phyloP scores from a whole-genome alignment of 2,888 invertebrate genomes.

The Phymatocera aterrima region DNA sequence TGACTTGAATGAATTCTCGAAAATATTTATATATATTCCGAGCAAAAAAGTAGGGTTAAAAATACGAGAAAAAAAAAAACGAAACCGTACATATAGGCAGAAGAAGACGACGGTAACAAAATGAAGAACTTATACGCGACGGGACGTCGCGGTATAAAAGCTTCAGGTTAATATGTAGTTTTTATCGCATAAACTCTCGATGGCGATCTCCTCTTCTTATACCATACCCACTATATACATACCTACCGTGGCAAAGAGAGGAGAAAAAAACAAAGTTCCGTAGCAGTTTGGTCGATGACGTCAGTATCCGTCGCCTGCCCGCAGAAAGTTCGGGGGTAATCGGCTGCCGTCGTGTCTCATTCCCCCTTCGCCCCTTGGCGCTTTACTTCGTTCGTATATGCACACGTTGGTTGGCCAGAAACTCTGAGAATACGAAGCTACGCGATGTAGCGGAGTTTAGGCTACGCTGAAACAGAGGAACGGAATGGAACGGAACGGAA shows the following conservation, averaged over 20 bases:
- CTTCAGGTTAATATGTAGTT: too few species aligned
- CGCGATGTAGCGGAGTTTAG: not conserved
- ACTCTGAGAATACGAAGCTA: not conserved
- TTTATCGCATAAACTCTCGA: too few species aligned
- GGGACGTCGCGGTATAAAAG: too few species aligned
- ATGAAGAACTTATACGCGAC: too few species aligned
- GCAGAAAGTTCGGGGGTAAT: not conserved
- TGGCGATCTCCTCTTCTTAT: too few species aligned
- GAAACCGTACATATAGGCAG: too few species aligned
- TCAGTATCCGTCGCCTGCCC: not conserved
- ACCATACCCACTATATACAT: too few species aligned
- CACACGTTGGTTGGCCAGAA: too few species aligned
- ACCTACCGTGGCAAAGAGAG: not conserved
- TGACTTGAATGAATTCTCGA: too few species aligned
- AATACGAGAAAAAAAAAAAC: too few species aligned
- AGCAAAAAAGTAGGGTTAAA: not conserved
- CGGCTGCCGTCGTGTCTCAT: not conserved
- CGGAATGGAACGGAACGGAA: conserved; percentile 13
- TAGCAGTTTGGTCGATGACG: not conserved
- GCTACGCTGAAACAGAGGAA: not conserved
- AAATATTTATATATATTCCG: too few species aligned
- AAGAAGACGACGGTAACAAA: too few species aligned
- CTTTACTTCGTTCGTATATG: not conserved
- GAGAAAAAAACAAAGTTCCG: not conserved
- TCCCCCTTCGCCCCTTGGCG: not conserved